A percentile compares a stretch with the other conserved stretches of the same genome.
These are phyloP conservation scores for Rattus rattus DNA, from an alignment of 2,113 vertebrate species.

Conservation along the genomic window DNA sequence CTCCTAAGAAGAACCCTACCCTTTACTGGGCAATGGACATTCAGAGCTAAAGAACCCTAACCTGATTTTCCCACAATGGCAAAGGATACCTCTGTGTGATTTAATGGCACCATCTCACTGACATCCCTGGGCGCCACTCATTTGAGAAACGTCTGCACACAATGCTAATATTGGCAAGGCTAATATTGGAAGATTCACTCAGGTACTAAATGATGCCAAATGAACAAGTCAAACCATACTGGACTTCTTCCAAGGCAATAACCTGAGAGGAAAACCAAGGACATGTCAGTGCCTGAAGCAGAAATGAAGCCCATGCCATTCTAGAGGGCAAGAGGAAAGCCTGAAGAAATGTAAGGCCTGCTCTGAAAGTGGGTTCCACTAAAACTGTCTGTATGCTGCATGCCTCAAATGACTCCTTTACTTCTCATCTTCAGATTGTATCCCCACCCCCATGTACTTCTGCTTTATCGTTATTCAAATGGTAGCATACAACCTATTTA, in stretches of 20 bases:
- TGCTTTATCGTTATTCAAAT: background rate
- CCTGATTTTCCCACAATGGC: background rate
- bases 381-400: background rate
- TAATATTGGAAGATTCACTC: slow-evolving; percentile 66
- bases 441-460: background rate
- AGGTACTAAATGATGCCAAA: slow-evolving; percentile 68
- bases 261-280: slow-evolving; percentile 41
- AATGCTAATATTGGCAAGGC: slow-evolving; percentile 71
- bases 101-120: slow-evolving; percentile 49
- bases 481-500: background rate
- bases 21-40: background rate
- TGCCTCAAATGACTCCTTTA: background rate
- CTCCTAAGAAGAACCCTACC: background rate
- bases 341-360: background rate
- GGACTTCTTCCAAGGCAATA: slow-evolving; percentile 40
- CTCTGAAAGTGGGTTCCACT: background rate
- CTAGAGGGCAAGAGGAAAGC: background rate
- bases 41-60: fast-evolving
- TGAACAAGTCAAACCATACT: slow-evolving; percentile 39
- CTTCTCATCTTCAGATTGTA: fast-evolving
- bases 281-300: background rate
- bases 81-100: slow-evolving; percentile 57
- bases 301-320: slow-evolving; percentile 41
- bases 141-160: slow-evolving; percentile 66
- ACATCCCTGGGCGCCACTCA: slow-evolving; percentile 49